These are phyloP conservation scores for Parnassius glacialis DNA, from an alignment of 2,888 invertebrate genomes.

Conservation along the genomic window DNA sequence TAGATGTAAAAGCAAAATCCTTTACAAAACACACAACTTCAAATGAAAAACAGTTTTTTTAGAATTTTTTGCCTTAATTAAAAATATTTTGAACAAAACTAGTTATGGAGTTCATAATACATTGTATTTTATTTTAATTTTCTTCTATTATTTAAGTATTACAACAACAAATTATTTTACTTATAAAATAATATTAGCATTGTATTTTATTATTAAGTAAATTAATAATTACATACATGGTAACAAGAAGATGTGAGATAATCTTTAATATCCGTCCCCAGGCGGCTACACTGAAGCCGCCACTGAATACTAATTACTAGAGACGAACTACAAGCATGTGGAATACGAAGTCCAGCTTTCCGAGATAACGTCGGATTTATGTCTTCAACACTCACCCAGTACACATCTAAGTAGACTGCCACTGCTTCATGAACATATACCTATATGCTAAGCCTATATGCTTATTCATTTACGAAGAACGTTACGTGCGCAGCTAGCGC, in stretches of 20 bases:
- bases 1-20: no score
- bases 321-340: slow-evolving; percentile 58
- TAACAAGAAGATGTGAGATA: slow-evolving; percentile 51
- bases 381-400: slow-evolving; percentile 28
- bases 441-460: no score
- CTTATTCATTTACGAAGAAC: slow-evolving; percentile 12
- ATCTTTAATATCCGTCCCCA: slow-evolving; percentile 67
- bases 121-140: no score
- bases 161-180: slow-evolving; percentile 5
- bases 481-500: background rate
- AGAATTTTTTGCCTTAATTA: no score
- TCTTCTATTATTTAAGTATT: no score
- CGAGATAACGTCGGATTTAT: slow-evolving; percentile 47
- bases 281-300: slow-evolving; percentile 44
- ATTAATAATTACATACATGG: slow-evolving; percentile 34
- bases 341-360: slow-evolving; percentile 50
- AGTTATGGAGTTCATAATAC: no score
- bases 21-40: no score
- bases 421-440: slow-evolving; percentile 30
- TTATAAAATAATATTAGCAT: no score
- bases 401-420: slow-evolving; percentile 28
- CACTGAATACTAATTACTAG: slow-evolving; percentile 74
- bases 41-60: no score
- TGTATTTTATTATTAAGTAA: slow-evolving; percentile 20
- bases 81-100: no score